Evolutionary conservation across 2,888 invertebrate species (phyloP), one percentile per base, ranked within the genome.

Genomic region (Subacronicta megacephala): DNA sequence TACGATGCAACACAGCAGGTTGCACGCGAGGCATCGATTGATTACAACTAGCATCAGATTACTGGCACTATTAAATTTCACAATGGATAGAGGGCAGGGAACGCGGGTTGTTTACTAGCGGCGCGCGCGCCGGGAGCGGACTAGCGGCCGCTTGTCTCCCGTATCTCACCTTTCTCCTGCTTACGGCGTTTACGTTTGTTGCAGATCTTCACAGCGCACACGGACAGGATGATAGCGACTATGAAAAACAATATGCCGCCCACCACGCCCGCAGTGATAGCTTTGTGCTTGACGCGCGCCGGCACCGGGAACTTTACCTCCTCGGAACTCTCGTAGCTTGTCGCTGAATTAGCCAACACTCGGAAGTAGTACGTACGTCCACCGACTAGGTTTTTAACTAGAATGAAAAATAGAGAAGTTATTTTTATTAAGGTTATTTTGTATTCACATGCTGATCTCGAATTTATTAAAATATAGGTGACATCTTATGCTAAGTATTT

Each of bases 151-250:
- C 82, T 51, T 44, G 23, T 67, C 60, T 67, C 68, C 60, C 45
- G 54, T 49, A 9, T 50, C 95, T 95, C 95, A 99, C 99, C 99
- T 98, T 99, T 98, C 95, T 98, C 98, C 95, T 98, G 98, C 96
- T 98, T 98, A 95, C 98, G 97, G 84, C 98, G 96, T 95, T 98
- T 98, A 88, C 98, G 96, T 95, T 98, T 98, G 95, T 99, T 99
- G 96, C 98, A 98, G 93, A 99, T 98, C 95, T 99, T 98, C 87
- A 99, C 98, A 82, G 98, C 98, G 95, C 99, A 98, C 87, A 99
- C 97, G 82, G 99, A 98, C 84, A 99, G 96, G 87, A 99, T 98
- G 93, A 99, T 98, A 91, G 99, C 98, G 85, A 99, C 98, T 87
- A 99, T 97, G 95, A 99, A 98, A 96, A 99, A 99, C 88, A 99